Conservation (phyloP, 2,888 invertebrate genomes). For the Drosophila anomalata region DNA sequence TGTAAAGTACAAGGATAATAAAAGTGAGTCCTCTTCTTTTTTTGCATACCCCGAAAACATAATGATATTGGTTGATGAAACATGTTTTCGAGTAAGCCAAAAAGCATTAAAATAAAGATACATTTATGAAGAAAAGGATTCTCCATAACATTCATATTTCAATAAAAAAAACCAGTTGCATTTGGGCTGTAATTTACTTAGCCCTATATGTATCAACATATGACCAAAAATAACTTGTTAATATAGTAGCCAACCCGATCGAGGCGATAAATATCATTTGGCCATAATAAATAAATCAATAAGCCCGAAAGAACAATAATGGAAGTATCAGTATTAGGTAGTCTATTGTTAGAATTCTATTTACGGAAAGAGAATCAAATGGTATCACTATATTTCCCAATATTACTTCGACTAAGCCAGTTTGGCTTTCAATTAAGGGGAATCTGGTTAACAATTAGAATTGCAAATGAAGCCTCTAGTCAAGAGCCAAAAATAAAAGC, state of each 20-base stretch:
- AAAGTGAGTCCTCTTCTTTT: slow-evolving; percentile 6
- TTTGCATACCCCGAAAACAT: slow-evolving; percentile 8
- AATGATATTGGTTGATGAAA: slow-evolving; percentile 24
- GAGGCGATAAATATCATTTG: slow-evolving; percentile 47
- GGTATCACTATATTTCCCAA: not conserved
- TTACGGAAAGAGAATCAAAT: too few relatives aligned
- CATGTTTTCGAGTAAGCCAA: not conserved
- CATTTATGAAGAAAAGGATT: slow-evolving; percentile 4
- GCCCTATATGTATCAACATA: slow-evolving; percentile 58
- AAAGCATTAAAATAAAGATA: not conserved
- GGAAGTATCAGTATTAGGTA: too few relatives aligned
- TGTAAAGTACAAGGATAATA: slow-evolving; percentile 28
- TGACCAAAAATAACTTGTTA: slow-evolving; percentile 70
- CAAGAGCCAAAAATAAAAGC: slow-evolving; percentile 29
- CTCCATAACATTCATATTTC: slow-evolving; percentile 2
- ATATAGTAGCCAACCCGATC: slow-evolving; percentile 24
- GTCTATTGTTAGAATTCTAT: too few relatives aligned
- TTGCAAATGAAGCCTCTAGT: slow-evolving; percentile 61
- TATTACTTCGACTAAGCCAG: slow-evolving; percentile 12
- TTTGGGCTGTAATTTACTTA: slow-evolving; percentile 46
- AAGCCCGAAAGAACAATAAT: not conserved
- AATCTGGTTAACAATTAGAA: slow-evolving; percentile 67
- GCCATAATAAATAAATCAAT: slow-evolving; percentile 10
- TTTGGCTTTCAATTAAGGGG: slow-evolving; percentile 57
- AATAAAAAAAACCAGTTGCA: slow-evolving; percentile 2